Percentiles rank a stretch among this genome's conserved stretches.
These are phyloP conservation scores for Heloderma charlesbogerti DNA, from an alignment of 2,113 vertebrate genomes.

Conservation along the genomic window DNA sequence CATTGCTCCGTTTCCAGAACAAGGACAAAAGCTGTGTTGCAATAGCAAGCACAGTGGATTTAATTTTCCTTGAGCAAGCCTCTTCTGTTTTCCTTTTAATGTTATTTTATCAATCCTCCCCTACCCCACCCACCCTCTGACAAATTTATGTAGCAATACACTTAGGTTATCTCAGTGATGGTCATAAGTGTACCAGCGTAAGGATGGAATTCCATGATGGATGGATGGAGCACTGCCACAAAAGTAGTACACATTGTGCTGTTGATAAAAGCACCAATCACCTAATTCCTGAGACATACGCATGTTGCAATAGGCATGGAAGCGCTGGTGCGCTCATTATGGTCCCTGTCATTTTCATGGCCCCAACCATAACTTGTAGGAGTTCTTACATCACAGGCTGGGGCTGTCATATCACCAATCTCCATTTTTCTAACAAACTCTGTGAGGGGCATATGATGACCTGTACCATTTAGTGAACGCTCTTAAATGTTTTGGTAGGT, in stretches of 20 bases:
- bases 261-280: background rate
- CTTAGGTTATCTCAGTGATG: background rate
- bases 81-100: background rate
- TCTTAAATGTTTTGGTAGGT: background rate
- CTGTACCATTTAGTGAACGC: background rate
- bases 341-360: background rate
- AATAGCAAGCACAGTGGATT: background rate
- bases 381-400: background rate
- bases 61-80: background rate
- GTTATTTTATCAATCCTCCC: background rate
- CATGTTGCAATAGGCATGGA: background rate
- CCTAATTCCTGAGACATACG: background rate
- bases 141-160: background rate
- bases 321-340: background rate
- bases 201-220: background rate
- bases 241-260: background rate
- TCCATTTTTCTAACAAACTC: background rate
- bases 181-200: background rate
- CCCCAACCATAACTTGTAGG: background rate
- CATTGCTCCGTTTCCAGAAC: slow-evolving; percentile 21
- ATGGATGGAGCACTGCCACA: too few relatives aligned
- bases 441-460: background rate
- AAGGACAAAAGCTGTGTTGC: slow-evolving; percentile 1
- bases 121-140: background rate
- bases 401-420: background rate